Base-by-base conservation (phyloP, 2,113 vertebrate species). In the Odocoileus hemionus region DNA sequence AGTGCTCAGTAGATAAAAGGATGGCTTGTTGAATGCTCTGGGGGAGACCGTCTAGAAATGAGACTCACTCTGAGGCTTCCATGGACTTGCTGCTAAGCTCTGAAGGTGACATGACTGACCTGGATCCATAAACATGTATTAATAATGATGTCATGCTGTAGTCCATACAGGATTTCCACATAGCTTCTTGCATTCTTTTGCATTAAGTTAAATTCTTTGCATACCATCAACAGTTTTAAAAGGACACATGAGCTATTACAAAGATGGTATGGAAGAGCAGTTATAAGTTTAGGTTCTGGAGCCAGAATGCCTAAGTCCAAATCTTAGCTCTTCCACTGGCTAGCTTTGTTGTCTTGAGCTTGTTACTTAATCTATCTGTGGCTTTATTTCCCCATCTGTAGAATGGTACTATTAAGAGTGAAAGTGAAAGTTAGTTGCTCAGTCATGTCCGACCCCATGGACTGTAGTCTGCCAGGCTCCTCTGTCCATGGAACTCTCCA, bases 81-180 rank as follows among this genome's bases (percentile, higher is more conserved):
- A 39, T 43, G 39, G 83, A 45, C n/a, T 25, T 83, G 70, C 28
- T 91, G 61, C 52, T 58, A 70, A 80, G 61, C 36, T 64, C 83
- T 36, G 5, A 60, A 82, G 78, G 83, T 84, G 79, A 78, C 23
- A 16, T 7, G 26, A 74, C 80, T 97, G 94, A 91, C 96, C 79
- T 86, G 79, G 55, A 58, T 97, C 61, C 64, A 12, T 87, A 64
- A 87, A 45, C 6, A 0, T 52, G 89, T 80, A 88, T 78, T 82
- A 94, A 60, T 47, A 47, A 33, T 94, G 96, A 91, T 17, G 55
- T 83, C 95, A 88, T 78, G 54, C 58, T 94, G 92, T 95, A n/a
- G 2, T 91, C 36, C 33, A 21, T 7, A 79, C 3, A 88, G 70
- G 43, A 87, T 97, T 96, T 97, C 91, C 76, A 90, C 85, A 82